A percentile compares a stretch with the other conserved stretches of the same genome.
Evolutionary conservation across 2,113 vertebrate species (phyloP).

Genomic region (Maccullochella peelii): DNA sequence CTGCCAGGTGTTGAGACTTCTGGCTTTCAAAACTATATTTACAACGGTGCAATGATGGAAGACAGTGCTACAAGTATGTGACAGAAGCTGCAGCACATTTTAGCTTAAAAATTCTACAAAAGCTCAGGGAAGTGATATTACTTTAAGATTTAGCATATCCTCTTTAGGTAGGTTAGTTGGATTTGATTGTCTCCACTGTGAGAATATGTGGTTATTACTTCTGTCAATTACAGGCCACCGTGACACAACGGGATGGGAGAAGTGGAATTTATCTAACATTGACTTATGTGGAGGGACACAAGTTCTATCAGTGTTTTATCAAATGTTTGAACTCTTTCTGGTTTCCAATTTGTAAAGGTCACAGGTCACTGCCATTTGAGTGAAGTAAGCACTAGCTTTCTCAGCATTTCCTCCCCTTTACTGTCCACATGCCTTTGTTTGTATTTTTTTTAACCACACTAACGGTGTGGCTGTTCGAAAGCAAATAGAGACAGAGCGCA

Average conservation of each 20-base stretch:
- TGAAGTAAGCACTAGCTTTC: neutral
- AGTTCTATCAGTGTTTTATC: neutral
- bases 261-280: neutral
- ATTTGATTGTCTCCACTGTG: neutral
- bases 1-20: constrained; percentile 54
- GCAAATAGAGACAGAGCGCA: no score
- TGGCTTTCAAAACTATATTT: constrained; percentile 35
- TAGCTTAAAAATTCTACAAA: neutral
- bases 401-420: neutral
- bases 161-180: neutral
- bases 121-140: neutral
- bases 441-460: neutral
- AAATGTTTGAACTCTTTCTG: neutral
- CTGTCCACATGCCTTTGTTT: neutral
- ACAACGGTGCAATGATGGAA: constrained; percentile 24
- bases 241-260: neutral
- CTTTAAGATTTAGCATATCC: neutral
- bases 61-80: constrained; percentile 3
- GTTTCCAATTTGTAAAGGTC: neutral
- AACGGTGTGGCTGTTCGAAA: neutral
- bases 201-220: neutral
- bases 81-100: constrained; percentile 9
- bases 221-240: neutral
- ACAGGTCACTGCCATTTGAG: neutral
- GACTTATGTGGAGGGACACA: neutral